These are phyloP conservation scores for Zygaena filipendulae DNA, from an alignment of 2,888 invertebrate species.

Conservation along the genomic window DNA sequence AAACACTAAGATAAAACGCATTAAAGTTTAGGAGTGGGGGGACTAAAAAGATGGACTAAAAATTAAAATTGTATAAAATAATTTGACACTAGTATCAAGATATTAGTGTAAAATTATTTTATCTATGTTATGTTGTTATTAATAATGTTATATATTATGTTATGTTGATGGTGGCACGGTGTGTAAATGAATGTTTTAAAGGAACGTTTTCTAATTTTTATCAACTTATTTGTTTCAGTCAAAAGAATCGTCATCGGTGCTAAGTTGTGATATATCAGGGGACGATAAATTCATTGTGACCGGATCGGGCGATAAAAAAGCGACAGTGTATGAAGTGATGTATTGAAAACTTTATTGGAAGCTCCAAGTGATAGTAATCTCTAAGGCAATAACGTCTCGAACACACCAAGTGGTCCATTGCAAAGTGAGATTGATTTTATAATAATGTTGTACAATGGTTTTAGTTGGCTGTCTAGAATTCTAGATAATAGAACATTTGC, in stretches of 20 bases:
- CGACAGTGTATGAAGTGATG: slow-evolving; percentile 96
- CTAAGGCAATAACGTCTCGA: slow-evolving; percentile 27
- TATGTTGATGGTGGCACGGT: no score
- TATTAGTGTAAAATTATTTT: no score
- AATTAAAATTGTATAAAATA: no score
- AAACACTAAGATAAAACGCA: no score
- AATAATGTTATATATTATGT: no score
- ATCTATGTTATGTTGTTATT: no score
- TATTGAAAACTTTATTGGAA: slow-evolving; percentile 60
- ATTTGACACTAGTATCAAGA: no score
- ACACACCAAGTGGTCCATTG: slow-evolving; percentile 27
- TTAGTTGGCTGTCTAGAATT: slow-evolving; percentile 23
- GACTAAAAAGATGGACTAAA: no score
- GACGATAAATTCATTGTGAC: slow-evolving; percentile 99
- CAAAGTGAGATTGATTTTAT: slow-evolving; percentile 24
- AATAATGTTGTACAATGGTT: slow-evolving; percentile 7
- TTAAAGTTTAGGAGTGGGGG: no score
- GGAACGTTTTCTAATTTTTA: no score
- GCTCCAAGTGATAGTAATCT: slow-evolving; percentile 21
- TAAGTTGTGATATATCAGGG: slow-evolving; percentile 97
- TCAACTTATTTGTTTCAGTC: slow-evolving; percentile 70
- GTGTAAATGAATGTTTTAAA: no score
- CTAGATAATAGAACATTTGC: no score
- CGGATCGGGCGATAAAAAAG: slow-evolving; percentile 98
- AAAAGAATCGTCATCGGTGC: slow-evolving; percentile 96